Conservation (phyloP, 2,113 vertebrate species). For the Apodemus speciosus region DNA sequence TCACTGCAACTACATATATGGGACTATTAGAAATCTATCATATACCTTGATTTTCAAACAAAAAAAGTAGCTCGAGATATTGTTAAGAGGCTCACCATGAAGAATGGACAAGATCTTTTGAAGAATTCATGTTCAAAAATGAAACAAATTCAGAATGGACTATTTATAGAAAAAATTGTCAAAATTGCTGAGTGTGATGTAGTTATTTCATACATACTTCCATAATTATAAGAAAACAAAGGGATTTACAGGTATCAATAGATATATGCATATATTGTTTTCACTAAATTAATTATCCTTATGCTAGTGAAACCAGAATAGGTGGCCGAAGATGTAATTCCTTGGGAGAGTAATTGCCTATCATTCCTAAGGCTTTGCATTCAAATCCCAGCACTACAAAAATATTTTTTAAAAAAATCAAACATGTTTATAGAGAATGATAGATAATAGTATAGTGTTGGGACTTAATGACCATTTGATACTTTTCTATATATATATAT, state of each 20-base stretch:
- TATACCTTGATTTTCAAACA: conserved; percentile 15
- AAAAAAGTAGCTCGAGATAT: conserved; percentile 36
- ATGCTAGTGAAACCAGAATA: conserved; percentile 25
- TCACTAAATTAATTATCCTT: conserved; percentile 39
- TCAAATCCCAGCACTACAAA: background rate
- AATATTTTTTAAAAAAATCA: background rate
- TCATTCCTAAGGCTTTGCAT: background rate
- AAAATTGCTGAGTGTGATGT: background rate
- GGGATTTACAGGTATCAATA: background rate
- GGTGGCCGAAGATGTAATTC: background rate
- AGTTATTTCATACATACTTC: conserved; percentile 7
- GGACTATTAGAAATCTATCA: conserved; percentile 36
- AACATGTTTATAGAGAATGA: background rate
- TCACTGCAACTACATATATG: conserved; percentile 9
- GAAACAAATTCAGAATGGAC: background rate
- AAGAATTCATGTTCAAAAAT: conserved; percentile 23
- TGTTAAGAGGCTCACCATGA: conserved; percentile 45
- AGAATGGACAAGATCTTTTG: conserved; percentile 49
- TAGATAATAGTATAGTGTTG: conserved; percentile 25
- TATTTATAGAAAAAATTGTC: conserved; percentile 43
- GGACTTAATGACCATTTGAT: background rate
- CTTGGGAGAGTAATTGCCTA: background rate
- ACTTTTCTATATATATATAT: background rate
- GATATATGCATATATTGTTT: background rate
- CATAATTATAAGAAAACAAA: background rate